A percentile compares a stretch with the other conserved stretches of the same genome.
phyloP scores from a whole-genome alignment of 2,797 vertebrate genomes.

The Chelon auratus region DNA sequence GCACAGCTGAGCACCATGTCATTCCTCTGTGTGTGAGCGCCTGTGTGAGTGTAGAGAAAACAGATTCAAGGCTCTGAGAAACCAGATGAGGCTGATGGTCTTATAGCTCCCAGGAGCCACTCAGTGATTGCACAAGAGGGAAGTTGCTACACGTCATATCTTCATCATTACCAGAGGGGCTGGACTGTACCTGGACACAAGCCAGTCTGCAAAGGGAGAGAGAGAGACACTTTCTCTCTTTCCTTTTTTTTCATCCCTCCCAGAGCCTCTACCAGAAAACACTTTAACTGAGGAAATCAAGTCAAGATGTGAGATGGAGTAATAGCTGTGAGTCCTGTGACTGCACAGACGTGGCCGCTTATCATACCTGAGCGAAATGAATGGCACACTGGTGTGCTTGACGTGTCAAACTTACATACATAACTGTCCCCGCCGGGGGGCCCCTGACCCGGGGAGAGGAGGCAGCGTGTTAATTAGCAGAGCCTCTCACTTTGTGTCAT shows the following conservation, averaged over 20 bases:
- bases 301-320: conserved; percentile 71
- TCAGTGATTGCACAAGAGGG: conserved; percentile 73
- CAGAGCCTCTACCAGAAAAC: conserved; percentile 11
- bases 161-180: conserved; percentile 59
- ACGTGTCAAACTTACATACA: conserved; percentile 28
- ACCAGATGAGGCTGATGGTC: conserved; percentile 71
- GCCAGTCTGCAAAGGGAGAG: conserved; percentile 53
- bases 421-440: conserved; percentile 8
- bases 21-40: conserved; percentile 36
- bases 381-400: conserved; percentile 3
- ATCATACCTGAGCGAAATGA: conserved; percentile 27
- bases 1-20: conserved; percentile 40
- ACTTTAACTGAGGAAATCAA: conserved; percentile 56
- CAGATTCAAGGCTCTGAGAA: conserved; percentile 68
- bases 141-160: conserved; percentile 70
- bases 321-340: conserved; percentile 25
- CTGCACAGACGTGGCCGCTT: background rate
- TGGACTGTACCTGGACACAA: conserved; percentile 68
- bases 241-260: conserved; percentile 21
- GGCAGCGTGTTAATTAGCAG: conserved; percentile 71
- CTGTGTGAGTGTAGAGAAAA: conserved; percentile 13
- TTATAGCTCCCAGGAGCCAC: conserved; percentile 76
- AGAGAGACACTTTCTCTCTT: conserved; percentile 14
- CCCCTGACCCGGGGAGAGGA: conserved; percentile 39
- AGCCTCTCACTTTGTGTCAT: conserved; percentile 59